Evolutionary conservation across 2,888 invertebrate genomes (phyloP).

Genomic region (Geotrupes spiniger): DNA sequence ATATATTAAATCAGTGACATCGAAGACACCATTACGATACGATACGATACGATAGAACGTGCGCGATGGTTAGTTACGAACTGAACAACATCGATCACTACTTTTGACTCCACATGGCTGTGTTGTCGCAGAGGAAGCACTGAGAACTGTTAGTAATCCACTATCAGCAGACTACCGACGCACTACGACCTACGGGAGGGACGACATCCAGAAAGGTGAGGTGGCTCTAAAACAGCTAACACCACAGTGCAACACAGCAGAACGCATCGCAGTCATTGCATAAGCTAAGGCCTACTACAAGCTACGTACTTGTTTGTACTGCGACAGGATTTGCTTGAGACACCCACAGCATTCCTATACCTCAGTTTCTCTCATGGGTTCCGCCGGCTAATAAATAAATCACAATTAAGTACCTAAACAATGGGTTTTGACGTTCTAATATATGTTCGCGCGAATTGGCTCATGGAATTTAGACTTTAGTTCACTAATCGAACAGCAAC

Average conservation of each 20-base stretch:
- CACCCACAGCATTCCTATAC: conserved; percentile 62
- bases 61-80: conserved; percentile 12
- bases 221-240: conserved; percentile 47
- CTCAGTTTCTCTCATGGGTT: conserved; percentile 74
- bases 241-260: conserved; percentile 49
- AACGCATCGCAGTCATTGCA: conserved; percentile 45
- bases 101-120: conserved; percentile 41
- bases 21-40: conserved; percentile 5
- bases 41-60: conserved; percentile 4
- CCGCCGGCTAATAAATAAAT: conserved; percentile 67
- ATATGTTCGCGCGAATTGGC: conserved; percentile 6
- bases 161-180: conserved; percentile 24
- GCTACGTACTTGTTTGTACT: conserved; percentile 63
- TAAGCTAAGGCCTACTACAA: conserved; percentile 51
- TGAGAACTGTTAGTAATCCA: conserved; percentile 21
- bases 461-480: conserved; percentile 2
- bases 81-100: conserved; percentile 21
- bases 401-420: conserved; percentile 41
- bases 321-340: conserved; percentile 59
- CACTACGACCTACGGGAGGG: conserved; percentile 27
- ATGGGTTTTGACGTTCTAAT: conserved; percentile 16
- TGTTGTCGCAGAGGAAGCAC: conserved; percentile 45
- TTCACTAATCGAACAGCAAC: conserved; percentile 23
- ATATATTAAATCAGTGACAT: conserved; percentile 1
- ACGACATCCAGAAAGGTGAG: conserved; percentile 41